Evolutionary conservation across 2,888 invertebrate genomes (phyloP), one percentile per base, ranked within the genome.

Genomic region (Caenorhabditis wallacei): DNA sequence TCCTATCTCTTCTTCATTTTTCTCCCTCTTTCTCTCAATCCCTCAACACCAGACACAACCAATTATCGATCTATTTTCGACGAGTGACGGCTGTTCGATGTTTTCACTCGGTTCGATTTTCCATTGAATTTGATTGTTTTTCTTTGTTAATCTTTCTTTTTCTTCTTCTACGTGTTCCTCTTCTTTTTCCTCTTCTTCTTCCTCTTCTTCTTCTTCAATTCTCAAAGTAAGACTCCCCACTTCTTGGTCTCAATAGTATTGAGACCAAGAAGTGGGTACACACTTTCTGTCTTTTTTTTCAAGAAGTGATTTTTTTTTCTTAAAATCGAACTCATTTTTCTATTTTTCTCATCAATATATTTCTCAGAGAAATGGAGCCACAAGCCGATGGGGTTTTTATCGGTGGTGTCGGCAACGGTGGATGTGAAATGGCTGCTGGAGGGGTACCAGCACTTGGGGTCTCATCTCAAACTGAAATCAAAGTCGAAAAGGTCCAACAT

Each of bases 401-500:
- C 79, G 75, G 74, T n/a, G 82, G 70, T 59, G 53, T 57, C 53
- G 80, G 51, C 48, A 59, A 57, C 30, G 30, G 37, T 3, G 61
- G 80, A 20, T 24, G 16, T 20, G 82, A 78, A 11, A 61, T 78
- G 71, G 54, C 61, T 37, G 11, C 16, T 18, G 61, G 53, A 37
- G 61, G 53, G 13, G 66, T 75, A n/a, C 82, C 82, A 20, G 35
- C 78, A 16, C 64, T 70, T 30, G 84, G 84, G 5, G 72, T 91
- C 66, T 89, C 91, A 0, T 89, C 89, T 18, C 91, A 92, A 80
- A 92, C 92, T 4, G 92, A 92, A 80, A 92, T 92, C 51, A 88
- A 89, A 80, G 92, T 92, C 3, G 92, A 91, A 89, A 90, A 91
- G 79, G 89, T 92, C 4, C 90, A 90, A 68, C 91, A 92, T 79